Conservation (phyloP, 1,140 invertebrate species). For the Camponotus floridanus region DNA sequence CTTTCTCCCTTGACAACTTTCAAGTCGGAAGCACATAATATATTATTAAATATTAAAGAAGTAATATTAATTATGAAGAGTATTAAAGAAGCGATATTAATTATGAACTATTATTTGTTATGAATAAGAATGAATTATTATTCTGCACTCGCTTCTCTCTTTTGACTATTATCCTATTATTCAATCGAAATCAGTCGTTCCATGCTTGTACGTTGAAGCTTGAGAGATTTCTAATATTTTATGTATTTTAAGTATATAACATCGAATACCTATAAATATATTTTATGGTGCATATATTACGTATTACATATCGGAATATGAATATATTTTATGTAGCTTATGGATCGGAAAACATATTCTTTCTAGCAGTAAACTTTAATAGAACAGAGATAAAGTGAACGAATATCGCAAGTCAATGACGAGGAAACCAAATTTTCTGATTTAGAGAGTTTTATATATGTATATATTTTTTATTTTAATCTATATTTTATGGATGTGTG, state of each 20-base stretch:
- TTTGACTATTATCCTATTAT: no score
- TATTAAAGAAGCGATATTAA: no score
- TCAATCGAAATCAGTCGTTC: no score
- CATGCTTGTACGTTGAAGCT: no score
- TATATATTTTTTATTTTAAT: no score
- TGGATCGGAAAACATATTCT: conserved; percentile 18
- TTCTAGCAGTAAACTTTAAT: conserved; percentile 15
- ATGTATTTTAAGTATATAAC: neutral
- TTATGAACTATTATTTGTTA: no score
- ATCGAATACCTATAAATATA: neutral
- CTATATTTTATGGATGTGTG: neutral
- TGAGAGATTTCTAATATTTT: neutral
- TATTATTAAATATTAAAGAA: no score
- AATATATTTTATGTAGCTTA: neutral
- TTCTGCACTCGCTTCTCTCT: no score
- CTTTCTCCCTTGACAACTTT: no score
- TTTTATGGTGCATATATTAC: neutral
- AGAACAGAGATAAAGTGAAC: conserved; percentile 14
- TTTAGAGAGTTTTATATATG: neutral
- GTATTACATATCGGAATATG: neutral
- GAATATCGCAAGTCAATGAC: conserved; percentile 2
- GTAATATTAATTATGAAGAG: no score
- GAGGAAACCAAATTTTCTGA: conserved; percentile 31
- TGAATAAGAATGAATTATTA: no score
- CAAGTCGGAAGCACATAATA: no score